These are phyloP conservation scores for Leptinotarsa lineolata DNA, from an alignment of 1,140 invertebrate genomes.

Conservation along the genomic window DNA sequence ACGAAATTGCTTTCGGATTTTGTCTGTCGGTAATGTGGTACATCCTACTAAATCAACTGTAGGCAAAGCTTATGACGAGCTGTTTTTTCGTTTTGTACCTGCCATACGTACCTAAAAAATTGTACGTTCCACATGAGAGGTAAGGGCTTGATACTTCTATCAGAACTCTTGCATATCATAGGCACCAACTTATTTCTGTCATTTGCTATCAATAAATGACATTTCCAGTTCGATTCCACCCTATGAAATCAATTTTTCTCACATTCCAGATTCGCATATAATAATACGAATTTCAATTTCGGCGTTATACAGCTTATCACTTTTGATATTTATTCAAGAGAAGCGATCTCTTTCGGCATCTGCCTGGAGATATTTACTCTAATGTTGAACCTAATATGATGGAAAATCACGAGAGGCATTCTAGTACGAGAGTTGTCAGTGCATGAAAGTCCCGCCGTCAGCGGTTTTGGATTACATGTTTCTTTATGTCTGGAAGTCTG, in stretches of 20 bases:
- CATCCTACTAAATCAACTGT: too few species aligned
- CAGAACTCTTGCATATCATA: too few species aligned
- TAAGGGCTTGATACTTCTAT: too few species aligned
- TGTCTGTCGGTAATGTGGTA: too few species aligned
- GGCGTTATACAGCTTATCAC: constrained; percentile 5
- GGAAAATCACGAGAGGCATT: constrained; percentile 5
- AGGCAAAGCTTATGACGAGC: too few species aligned
- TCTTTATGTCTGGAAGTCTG: background rate
- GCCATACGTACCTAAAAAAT: too few species aligned
- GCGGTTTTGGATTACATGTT: background rate
- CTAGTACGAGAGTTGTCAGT: constrained; percentile 4
- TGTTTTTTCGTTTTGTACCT: too few species aligned
- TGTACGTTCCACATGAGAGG: too few species aligned
- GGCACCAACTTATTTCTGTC: too few species aligned
- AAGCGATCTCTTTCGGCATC: background rate
- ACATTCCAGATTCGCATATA: background rate
- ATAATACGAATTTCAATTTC: constrained; percentile 6
- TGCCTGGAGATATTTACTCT: background rate
- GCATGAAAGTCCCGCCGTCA: constrained; percentile 1
- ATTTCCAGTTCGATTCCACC: too few species aligned
- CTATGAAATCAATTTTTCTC: background rate
- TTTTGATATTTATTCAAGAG: constrained; percentile 1
- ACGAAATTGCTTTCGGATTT: too few species aligned
- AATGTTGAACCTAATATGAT: background rate
- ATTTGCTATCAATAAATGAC: too few species aligned